Conservation (phyloP, 2,888 invertebrate species). For the Therioaphis trifolii region DNA sequence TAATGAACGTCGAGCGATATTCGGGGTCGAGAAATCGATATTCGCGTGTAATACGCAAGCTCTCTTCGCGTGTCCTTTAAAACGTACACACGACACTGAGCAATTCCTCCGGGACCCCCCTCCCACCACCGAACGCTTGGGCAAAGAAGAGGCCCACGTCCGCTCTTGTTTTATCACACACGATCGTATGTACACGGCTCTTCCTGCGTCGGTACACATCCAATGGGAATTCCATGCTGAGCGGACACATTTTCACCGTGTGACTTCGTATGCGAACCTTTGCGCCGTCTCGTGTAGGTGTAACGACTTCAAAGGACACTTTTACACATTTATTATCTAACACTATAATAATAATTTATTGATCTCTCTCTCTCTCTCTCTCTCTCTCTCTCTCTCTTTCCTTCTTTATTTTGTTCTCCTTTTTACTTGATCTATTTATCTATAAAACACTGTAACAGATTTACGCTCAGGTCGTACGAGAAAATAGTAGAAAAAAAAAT, state of each 20-base stretch:
- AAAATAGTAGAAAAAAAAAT: too few relatives aligned
- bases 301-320: not conserved
- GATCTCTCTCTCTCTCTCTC: too few relatives aligned
- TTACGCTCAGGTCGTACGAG: too few relatives aligned
- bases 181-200: not conserved
- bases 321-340: slow-evolving; percentile 14
- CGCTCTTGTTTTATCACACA: not conserved
- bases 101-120: not conserved
- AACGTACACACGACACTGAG: not conserved
- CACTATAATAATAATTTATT: not conserved
- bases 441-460: too few relatives aligned
- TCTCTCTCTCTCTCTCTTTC: too few relatives aligned
- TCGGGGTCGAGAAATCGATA: not conserved
- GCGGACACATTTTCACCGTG: not conserved
- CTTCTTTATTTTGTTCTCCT: too few relatives aligned
- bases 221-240: slow-evolving; percentile 13
- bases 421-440: too few relatives aligned
- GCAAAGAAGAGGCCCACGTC: not conserved
- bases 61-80: not conserved
- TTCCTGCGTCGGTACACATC: not conserved
- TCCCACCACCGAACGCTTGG: too few relatives aligned
- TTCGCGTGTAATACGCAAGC: not conserved
- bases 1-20: not conserved
- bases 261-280: not conserved
- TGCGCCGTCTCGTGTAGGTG: not conserved